Percentiles rank a stretch among this genome's conserved stretches.
These are phyloP conservation scores for Rhaphigaster nebulosa DNA, from an alignment of 2,888 invertebrate species.

Conservation along the genomic window DNA sequence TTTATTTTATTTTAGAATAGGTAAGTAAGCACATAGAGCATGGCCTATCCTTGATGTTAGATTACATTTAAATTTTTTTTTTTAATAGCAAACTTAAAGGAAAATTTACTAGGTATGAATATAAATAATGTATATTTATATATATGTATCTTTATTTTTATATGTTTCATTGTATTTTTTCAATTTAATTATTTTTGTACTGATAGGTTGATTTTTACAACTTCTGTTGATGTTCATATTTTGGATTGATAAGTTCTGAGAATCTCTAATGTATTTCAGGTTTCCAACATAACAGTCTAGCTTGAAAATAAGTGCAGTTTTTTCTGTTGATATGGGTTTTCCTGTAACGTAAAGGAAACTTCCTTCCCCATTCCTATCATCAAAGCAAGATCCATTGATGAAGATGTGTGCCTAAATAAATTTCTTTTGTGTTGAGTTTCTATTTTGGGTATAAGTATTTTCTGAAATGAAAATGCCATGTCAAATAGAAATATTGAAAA, in stretches of 20 bases:
- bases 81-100: constrained; percentile 65
- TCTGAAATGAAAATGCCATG: not conserved
- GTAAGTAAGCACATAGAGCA: constrained; percentile 64
- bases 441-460: not conserved
- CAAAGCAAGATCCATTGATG: not conserved
- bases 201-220: not conserved
- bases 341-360: not conserved
- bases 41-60: constrained; percentile 55
- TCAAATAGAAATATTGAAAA: no score
- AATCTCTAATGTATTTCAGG: not conserved
- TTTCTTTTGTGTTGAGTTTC: not conserved
- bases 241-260: not conserved
- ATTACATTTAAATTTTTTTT: constrained; percentile 61
- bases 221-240: not conserved
- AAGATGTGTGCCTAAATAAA: not conserved
- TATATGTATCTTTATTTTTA: not conserved
- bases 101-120: constrained; percentile 58
- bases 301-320: not conserved
- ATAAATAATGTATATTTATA: constrained; percentile 24
- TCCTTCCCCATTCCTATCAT: not conserved
- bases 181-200: not conserved
- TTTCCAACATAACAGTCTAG: not conserved
- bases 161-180: not conserved
- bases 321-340: not conserved
- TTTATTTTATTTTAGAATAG: constrained; percentile 44